A percentile compares a stretch with the other conserved stretches of the same genome.
Conservation (phyloP, 1,140 invertebrate species). For the Aphidius ervi region DNA sequence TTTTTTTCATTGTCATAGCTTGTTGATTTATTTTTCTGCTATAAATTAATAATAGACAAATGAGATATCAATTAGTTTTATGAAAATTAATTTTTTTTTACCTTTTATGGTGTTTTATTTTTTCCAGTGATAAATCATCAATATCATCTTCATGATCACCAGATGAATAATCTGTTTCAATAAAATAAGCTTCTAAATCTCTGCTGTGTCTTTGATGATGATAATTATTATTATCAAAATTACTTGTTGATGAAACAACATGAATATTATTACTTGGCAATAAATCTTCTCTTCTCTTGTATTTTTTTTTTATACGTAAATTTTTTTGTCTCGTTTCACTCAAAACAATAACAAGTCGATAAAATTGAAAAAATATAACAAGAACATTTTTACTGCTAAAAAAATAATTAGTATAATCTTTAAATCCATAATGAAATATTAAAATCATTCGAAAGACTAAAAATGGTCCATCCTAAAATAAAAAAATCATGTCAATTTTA, state of each 20-base stretch:
- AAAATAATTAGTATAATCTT: slow-evolving; percentile 91
- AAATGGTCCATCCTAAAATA: slow-evolving; percentile 72
- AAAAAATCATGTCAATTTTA: slow-evolving; percentile 6
- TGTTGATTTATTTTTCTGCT: too few species aligned
- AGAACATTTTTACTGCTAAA: slow-evolving; percentile 88
- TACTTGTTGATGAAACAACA: slow-evolving; percentile 52
- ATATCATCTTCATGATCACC: slow-evolving; percentile 35
- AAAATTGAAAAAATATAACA: slow-evolving; percentile 81
- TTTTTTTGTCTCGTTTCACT: slow-evolving; percentile 48
- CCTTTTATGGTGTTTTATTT: slow-evolving; percentile 39
- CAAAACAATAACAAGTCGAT: slow-evolving; percentile 78
- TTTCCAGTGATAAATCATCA: slow-evolving; percentile 33
- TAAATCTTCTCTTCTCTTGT: slow-evolving; percentile 34
- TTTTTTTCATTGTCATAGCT: too few species aligned
- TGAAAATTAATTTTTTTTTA: slow-evolving; percentile 31
- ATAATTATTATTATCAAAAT: slow-evolving; percentile 32
- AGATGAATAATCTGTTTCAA: slow-evolving; percentile 31
- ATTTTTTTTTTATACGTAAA: slow-evolving; percentile 36
- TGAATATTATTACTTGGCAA: slow-evolving; percentile 53
- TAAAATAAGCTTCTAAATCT: slow-evolving; percentile 35
- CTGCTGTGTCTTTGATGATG: slow-evolving; percentile 21
- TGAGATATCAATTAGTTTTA: too few species aligned
- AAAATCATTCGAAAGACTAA: slow-evolving; percentile 76
- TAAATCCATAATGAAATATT: slow-evolving; percentile 79
- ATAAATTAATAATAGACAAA: too few species aligned